A percentile compares a stretch with the other conserved stretches of the same genome.
Conservation (phyloP, 2,797 vertebrate genomes). For the Pelodytes ibericus region DNA sequence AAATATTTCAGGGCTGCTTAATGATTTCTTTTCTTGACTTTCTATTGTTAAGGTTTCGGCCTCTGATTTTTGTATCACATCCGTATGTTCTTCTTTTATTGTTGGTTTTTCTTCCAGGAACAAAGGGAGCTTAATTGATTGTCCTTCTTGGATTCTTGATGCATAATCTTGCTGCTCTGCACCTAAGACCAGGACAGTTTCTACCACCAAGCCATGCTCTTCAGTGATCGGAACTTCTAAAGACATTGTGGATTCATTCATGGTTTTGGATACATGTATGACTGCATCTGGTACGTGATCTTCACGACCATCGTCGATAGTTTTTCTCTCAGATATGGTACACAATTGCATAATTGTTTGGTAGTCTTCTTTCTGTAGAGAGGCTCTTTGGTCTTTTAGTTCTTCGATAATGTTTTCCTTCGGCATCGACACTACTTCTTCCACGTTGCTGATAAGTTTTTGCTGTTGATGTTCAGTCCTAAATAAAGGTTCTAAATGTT, state of each 20-base stretch:
- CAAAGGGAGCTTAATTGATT: constrained; percentile 81
- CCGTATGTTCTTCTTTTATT: constrained; percentile 73
- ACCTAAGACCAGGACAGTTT: constrained; percentile 73
- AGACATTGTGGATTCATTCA: constrained; percentile 73
- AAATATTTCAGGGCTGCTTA: constrained; percentile 71
- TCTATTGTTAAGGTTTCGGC: constrained; percentile 60
- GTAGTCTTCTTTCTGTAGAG: constrained; percentile 79
- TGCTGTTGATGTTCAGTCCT: constrained; percentile 68
- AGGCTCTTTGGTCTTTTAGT: constrained; percentile 73
- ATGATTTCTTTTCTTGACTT: constrained; percentile 69
- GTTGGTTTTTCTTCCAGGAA: constrained; percentile 80
- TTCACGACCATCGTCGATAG: constrained; percentile 72
- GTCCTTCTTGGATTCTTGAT: constrained; percentile 80
- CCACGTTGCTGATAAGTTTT: constrained; percentile 72
- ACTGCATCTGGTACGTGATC: constrained; percentile 72
- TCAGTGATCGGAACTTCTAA: constrained; percentile 73
- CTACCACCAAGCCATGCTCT: constrained; percentile 74
- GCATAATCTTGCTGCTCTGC: constrained; percentile 81
- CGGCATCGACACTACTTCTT: constrained; percentile 71
- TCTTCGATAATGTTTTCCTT: constrained; percentile 74
- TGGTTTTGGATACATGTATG: constrained; percentile 64
- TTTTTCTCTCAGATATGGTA: constrained; percentile 69
- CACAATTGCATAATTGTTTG: constrained; percentile 75
- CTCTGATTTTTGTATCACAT: constrained; percentile 66
- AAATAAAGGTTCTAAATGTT: constrained; percentile 65